A percentile compares a stretch with the other conserved stretches of the same genome.
phyloP scores from a whole-genome alignment of 2,888 invertebrate genomes.

The Bimastos eiseni region DNA sequence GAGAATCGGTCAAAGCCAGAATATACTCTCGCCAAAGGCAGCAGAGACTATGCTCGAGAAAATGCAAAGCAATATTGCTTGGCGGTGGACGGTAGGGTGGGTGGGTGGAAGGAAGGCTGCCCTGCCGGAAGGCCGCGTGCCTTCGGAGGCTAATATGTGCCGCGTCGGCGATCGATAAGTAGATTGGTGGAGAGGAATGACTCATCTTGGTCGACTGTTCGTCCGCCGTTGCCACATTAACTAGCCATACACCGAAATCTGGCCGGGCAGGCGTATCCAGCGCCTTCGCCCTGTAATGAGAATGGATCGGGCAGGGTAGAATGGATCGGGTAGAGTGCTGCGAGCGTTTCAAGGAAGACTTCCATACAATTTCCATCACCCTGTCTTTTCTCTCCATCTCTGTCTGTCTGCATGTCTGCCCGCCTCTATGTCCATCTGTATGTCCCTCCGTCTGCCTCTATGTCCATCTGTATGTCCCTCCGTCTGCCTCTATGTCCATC shows the following conservation, averaged over 20 bases:
- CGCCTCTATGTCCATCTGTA: too few species aligned
- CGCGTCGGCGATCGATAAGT: background rate
- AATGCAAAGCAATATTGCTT: slow-evolving; percentile 5
- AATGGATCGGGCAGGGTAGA: background rate
- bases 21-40: background rate
- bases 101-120: too few species aligned
- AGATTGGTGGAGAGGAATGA: background rate
- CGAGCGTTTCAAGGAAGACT: background rate
- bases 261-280: background rate
- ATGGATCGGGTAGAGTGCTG: too few species aligned
- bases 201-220: background rate
- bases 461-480: too few species aligned
- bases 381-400: too few species aligned
- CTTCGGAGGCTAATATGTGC: background rate
- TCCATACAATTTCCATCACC: background rate
- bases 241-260: background rate
- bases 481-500: too few species aligned
- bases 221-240: background rate
- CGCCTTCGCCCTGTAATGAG: background rate
- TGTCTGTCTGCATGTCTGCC: too few species aligned
- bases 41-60: background rate
- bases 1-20: background rate
- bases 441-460: too few species aligned
- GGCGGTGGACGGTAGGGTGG: too few species aligned
- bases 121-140: background rate